Percentiles rank a stretch among this genome's conserved stretches.
Evolutionary conservation across 2,888 invertebrate genomes (phyloP).

Genomic region (Horisme vitalbata): DNA sequence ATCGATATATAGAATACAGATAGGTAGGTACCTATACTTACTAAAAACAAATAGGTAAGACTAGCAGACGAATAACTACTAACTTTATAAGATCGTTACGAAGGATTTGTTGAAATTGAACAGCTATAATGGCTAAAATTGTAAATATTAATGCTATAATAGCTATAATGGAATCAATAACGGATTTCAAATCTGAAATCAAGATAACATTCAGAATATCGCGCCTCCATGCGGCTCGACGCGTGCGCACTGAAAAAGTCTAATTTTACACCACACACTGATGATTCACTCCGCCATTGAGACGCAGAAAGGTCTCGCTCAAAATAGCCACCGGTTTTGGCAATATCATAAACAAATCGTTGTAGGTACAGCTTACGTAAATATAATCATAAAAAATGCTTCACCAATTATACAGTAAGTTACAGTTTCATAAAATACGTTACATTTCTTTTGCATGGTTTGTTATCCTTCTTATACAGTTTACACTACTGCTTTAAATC

Average conservation of each 20-base stretch:
- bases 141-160: not conserved
- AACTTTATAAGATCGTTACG: too few species aligned
- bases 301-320: constrained; percentile 58
- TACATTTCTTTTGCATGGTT: constrained; percentile 10
- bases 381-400: constrained; percentile 24
- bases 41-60: too few species aligned
- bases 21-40: too few species aligned
- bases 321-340: constrained; percentile 54
- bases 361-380: constrained; percentile 27
- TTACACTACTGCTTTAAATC: constrained; percentile 1
- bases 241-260: constrained; percentile 48
- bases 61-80: too few species aligned
- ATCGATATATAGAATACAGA: too few species aligned
- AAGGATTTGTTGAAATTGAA: not conserved
- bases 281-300: constrained; percentile 67
- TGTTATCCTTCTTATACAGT: not conserved
- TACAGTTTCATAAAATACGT: constrained; percentile 16
- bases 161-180: constrained; percentile 17
- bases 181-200: constrained; percentile 18
- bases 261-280: constrained; percentile 58
- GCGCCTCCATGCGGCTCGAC: constrained; percentile 29
- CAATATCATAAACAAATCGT: constrained; percentile 53
- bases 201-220: constrained; percentile 18
- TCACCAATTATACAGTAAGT: constrained; percentile 23
- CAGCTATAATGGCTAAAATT: too few species aligned